Percentiles rank a stretch among this genome's conserved stretches.
Evolutionary conservation across 1,140 invertebrate species (phyloP).

Genomic region (Coenobita brevimanus): DNA sequence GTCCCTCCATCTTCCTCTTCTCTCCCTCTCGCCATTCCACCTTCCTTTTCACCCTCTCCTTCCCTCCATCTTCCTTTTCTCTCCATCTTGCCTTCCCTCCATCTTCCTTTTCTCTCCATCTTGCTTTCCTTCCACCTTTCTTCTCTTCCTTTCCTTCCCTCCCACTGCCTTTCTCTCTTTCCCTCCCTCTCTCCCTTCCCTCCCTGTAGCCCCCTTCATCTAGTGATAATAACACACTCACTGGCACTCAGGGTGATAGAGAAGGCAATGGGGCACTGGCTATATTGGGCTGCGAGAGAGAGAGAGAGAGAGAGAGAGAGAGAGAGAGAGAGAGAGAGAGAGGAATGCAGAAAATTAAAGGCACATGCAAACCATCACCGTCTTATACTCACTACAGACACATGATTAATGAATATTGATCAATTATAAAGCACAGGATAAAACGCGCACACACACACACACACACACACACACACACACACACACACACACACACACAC

Average conservation of each 20-base stretch:
- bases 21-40: constrained; percentile 2
- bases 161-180: background rate
- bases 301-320: constrained; percentile 4
- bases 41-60: background rate
- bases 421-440: no score
- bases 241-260: no score
- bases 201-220: background rate
- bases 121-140: background rate
- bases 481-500: no score
- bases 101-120: background rate
- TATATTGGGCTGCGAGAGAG: no score
- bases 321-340: background rate
- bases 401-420: no score
- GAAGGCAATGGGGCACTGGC: no score
- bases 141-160: background rate
- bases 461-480: no score
- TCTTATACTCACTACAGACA: no score
- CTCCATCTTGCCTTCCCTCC: background rate
- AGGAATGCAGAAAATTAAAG: background rate
- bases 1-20: background rate
- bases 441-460: no score
- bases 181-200: background rate
- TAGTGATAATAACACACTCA: no score
- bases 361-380: no score
- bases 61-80: constrained; percentile 4